Percentiles rank a stretch among this genome's conserved stretches.
Evolutionary conservation across 2,797 vertebrate species (phyloP).

Genomic region (Cynopterus sphinx): DNA sequence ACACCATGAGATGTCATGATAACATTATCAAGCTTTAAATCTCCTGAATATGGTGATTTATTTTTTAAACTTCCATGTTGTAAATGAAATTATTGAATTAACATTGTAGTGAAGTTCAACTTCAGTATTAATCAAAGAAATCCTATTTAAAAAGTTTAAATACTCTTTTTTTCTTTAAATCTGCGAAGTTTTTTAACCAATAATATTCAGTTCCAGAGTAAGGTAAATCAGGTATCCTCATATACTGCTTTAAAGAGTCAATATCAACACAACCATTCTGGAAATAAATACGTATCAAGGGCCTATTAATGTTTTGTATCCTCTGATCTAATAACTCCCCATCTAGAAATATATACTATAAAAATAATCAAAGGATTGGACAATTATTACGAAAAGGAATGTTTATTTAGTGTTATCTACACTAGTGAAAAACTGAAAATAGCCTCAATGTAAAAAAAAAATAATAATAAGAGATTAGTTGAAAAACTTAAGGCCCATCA

Average conservation of each 20-base stretch:
- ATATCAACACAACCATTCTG: neutral
- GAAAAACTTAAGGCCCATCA: neutral
- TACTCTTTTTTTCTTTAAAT: neutral
- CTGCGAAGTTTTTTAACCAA: neutral
- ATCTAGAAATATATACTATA: neutral
- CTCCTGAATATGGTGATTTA: neutral
- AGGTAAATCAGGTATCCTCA: neutral
- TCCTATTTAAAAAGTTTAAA: neutral
- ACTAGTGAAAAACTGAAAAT: neutral
- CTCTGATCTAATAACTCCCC: neutral
- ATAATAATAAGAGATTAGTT: neutral
- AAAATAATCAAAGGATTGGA: neutral
- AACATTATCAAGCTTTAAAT: neutral
- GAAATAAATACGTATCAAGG: neutral
- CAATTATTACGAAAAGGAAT: neutral
- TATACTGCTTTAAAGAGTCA: neutral
- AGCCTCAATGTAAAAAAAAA: neutral
- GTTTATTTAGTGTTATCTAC: neutral
- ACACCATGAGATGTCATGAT: neutral
- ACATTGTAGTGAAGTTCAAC: neutral
- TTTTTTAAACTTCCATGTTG: neutral
- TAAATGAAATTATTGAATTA: neutral
- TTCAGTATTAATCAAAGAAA: constrained; percentile 16
- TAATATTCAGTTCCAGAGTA: neutral
- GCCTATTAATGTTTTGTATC: neutral